phyloP scores from a whole-genome alignment of 2,797 vertebrate species.

The Sarcoramphus papa region DNA sequence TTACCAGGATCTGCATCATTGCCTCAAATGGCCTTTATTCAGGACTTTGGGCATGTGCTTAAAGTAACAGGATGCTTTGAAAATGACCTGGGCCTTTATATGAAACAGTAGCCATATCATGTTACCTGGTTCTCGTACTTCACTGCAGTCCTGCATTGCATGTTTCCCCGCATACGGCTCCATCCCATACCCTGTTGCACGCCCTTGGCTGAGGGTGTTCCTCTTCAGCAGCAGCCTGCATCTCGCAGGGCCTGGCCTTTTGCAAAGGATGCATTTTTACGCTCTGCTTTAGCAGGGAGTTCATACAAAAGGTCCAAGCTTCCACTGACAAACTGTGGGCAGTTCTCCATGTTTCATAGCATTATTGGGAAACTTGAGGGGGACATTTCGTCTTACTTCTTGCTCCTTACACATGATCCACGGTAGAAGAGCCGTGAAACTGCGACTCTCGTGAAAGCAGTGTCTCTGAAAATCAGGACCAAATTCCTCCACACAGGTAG shows the following conservation, averaged over 20 bases:
- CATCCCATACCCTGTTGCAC: neutral
- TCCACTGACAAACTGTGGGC: neutral
- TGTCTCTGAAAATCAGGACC: neutral
- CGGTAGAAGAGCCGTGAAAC: neutral
- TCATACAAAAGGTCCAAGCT: neutral
- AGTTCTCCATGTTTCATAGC: neutral
- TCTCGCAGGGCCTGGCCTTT: neutral
- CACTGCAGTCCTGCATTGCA: fast-evolving
- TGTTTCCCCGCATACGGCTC: fast-evolving
- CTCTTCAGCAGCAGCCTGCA: neutral
- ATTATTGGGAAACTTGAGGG: neutral
- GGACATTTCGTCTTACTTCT: neutral
- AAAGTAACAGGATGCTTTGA: neutral
- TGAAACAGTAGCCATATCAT: fast-evolving
- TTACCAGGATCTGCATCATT: neutral
- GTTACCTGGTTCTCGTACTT: neutral
- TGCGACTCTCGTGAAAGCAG: neutral
- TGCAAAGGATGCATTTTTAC: neutral
- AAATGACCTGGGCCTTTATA: neutral
- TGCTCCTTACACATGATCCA: neutral
- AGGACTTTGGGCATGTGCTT: neutral
- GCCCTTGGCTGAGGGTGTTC: neutral
- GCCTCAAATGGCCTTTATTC: neutral
- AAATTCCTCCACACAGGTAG: neutral
- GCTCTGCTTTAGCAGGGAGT: neutral